Evolutionary conservation across 2,888 invertebrate genomes (phyloP), one percentile per base, ranked within the genome.

Genomic region (Doris montereyensis): DNA sequence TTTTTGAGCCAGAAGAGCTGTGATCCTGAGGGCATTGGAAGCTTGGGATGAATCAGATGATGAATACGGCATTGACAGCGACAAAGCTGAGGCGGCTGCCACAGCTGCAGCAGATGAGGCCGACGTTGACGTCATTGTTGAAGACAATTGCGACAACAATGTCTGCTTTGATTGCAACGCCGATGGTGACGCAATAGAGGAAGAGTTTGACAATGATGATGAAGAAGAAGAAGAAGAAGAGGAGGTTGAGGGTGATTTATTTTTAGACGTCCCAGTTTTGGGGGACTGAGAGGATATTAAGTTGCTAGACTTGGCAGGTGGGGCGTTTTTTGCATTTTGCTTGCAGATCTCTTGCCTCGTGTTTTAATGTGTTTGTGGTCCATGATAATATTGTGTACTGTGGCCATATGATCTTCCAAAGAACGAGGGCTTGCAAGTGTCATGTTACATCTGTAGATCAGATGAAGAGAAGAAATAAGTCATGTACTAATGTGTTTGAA

Each of bases 351-450:
- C 71, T 77, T 74, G 4, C 78, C 77, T 21, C 79, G 77, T 8
- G 62, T 65, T 26, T 81, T 83, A 35, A 81, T 83, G 32, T 75
- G 67, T 30, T 58, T 81, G 30, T 81, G 82, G 32, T 81, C 81
- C 76, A 75, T 67, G 30, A 76, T 73, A 4, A 81, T 79, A 28
- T 81, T 81, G 57, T 87, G 87, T 0, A 82, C 81, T 30, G 80
- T 74, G 17, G 79, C 81, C 80, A 87, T 81, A 71, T 88, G 88
- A 1, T 87, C 87, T 57, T 86, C 83, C 13, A 87, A 78, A 26
- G 83, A 79, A 1, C 83, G 67, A 4, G 85, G 81, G 65, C 83
- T 85, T 17, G 84, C 71, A 73, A 87, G 86, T 10, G 84, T 79
- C 79, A 79, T 79, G 65, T 79, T 79, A 21, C 79, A 79, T 71